Base-by-base conservation (phyloP, 1,140 invertebrate genomes). In the Physella acuta region DNA sequence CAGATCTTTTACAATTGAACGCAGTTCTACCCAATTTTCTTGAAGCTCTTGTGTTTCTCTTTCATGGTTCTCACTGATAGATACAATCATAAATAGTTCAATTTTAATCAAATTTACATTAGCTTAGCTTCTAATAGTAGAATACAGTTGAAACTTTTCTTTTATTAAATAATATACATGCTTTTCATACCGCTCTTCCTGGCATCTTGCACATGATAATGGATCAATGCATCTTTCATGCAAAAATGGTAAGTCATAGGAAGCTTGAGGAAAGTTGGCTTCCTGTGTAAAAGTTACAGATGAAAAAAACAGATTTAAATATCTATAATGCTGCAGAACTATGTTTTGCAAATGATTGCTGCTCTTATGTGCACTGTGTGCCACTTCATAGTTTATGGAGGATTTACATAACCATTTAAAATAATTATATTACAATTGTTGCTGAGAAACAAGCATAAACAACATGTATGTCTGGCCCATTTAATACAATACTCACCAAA, bases 11-110 rank as follows among this genome's bases (percentile, higher is more conserved):
- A 85, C 77, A 53, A 79, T 85, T 49, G 87, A 86, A 33, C 87
- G 80, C 28, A 90, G 78, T 71, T 88, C 86, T 28, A 84, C 83
- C 87, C 88, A 89, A 60, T 87, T 81, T 59, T 84, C 83, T 72
- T 88, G 87, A 64, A 88, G 81, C 51, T 85, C 84, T 65, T 85
- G 81, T 30, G 85, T 86, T 68, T 88, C 87, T 59, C 86, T 80
- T 33, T 87, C 76, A 74, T 88, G 87, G 37, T 1, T 59, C 1
- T 37, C 65, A 30, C 65, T 68, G 55, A 30, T 55, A 52, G 26
- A 51, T 11, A 64, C 37, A 20, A 64, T 49, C 26, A 51, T 30
- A 49, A 44, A 28, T 8, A 36, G 30, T 36, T 39, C n/a, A 37
- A 24, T 60, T 60, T 11, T 24, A 11, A 11, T 5, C 26, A 60